Evolutionary conservation across 23 tunicate species (phyloP), one percentile per base, ranked within the genome.

Genomic region (Oikopleura dioica): DNA sequence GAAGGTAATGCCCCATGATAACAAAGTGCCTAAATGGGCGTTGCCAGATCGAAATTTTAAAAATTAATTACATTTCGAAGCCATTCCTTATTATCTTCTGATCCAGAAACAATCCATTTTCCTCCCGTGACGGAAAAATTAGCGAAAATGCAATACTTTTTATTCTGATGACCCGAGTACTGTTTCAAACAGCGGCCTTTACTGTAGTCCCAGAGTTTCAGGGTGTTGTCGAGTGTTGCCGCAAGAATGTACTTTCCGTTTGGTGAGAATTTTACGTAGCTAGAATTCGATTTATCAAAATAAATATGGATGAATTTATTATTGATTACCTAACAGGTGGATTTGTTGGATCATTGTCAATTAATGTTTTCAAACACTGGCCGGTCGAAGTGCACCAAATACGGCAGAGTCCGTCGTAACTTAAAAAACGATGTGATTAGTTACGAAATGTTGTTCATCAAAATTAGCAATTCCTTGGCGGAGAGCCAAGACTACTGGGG

Each of bases 91-190:
- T 89, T 79, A 78, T 89, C 96, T 63, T 89, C 96, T 0, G 89
- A 84, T 5, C 96, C 96, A 76, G 89, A 84, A 0, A 89, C 96
- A 37, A 89, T 89, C 96, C 96, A 89, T 44, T 89, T 89, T 1
- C 96, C 96, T 2, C 96, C 96, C 37, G 96, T 89, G 24, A 89
- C 96, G 26, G 96, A 89, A 69, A 89, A 89, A 69, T 89, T 89
- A n/a, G 96, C 96, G 69, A 89, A 89, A 1, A 89, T 79, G 80
- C 96, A 89, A 75, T 89, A 89, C 67, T 89, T 89, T 50, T 89
- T 89, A 67, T 89, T 89, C 36, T 79, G 77, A 59, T 89, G 96
- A 1, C 96, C 96, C 59, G 83, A 81, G 84, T 89, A 89, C 2
- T 89, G 84, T 76, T 89, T 89, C 37, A 89, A 59, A 68, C 96